These are phyloP conservation scores for Heliconius himera DNA, from an alignment of 1,140 invertebrate species.

Conservation along the genomic window DNA sequence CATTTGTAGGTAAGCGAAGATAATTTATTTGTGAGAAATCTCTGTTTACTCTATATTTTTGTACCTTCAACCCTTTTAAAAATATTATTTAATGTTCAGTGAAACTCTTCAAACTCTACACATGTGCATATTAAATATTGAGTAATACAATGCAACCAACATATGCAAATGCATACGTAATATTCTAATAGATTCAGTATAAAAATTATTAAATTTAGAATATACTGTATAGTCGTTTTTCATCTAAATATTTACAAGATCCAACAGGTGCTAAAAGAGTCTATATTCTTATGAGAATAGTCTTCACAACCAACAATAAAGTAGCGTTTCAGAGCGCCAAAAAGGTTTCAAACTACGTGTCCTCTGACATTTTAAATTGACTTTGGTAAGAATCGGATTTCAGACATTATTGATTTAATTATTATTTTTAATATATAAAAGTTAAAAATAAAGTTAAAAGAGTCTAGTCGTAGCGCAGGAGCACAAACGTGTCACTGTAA, in stretches of 20 bases:
- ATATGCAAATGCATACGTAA: background rate
- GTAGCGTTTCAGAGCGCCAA: slow-evolving; percentile 42
- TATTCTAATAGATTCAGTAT: background rate
- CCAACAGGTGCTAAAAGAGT: slow-evolving; percentile 24
- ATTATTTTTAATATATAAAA: slow-evolving; percentile 1
- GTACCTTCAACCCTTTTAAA: too few species aligned
- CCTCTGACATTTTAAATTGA: slow-evolving; percentile 12
- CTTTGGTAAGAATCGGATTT: background rate
- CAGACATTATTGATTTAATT: background rate
- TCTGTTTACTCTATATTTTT: too few species aligned
- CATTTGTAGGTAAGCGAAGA: too few species aligned
- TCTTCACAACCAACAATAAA: slow-evolving; percentile 54
- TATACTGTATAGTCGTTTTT: background rate
- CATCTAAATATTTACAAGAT: slow-evolving; percentile 7
- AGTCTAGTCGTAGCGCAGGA: too few species aligned
- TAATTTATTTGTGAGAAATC: too few species aligned
- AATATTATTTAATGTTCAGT: too few species aligned
- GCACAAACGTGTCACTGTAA: too few species aligned
- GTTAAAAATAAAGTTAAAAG: too few species aligned
- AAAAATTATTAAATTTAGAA: background rate
- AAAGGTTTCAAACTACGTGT: slow-evolving; percentile 52
- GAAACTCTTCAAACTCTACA: too few species aligned
- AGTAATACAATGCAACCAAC: background rate
- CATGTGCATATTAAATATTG: too few species aligned
- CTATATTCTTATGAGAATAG: slow-evolving; percentile 27